Evolutionary conservation across 2,797 vertebrate genomes (phyloP).

Genomic region (Holocentrus rufus): DNA sequence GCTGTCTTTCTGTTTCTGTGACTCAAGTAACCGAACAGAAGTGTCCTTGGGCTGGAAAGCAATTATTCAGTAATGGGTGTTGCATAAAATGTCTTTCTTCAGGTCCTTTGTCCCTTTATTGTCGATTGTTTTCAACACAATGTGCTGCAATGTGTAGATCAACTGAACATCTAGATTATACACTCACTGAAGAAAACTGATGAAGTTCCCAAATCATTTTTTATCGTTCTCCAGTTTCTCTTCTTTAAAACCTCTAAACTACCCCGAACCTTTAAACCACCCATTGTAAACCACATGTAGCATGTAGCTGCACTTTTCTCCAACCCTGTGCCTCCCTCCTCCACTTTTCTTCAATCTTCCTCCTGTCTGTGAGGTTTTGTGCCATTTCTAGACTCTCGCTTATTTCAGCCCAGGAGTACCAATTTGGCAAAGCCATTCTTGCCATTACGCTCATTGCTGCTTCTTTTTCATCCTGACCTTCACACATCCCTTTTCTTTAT

Average conservation of each 20-base stretch:
- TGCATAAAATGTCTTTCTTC: conserved; percentile 13
- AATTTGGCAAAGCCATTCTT: background rate
- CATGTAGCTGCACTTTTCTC: conserved; percentile 16
- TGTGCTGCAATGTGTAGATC: background rate
- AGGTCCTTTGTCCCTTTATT: conserved; percentile 3
- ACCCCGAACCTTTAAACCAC: background rate
- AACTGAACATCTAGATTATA: background rate
- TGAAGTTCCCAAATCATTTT: conserved; percentile 35
- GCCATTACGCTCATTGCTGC: conserved; percentile 5
- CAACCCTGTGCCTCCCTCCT: background rate
- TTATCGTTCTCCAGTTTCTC: conserved; percentile 42
- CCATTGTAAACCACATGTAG: conserved; percentile 20
- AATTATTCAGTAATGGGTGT: background rate
- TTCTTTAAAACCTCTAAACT: conserved; percentile 27
- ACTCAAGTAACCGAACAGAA: conserved; percentile 17
- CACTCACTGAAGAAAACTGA: conserved; percentile 1
- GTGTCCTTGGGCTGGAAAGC: background rate
- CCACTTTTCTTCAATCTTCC: conserved; percentile 8
- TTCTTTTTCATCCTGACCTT: conserved; percentile 22
- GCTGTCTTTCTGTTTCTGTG: conserved; percentile 17
- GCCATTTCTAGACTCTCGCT: background rate
- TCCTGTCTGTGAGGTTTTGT: background rate
- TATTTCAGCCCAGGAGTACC: conserved; percentile 10
- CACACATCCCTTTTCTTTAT: conserved; percentile 5
- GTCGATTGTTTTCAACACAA: conserved; percentile 4